Percentiles rank a stretch among this genome's conserved stretches.
These are phyloP conservation scores for Dreissena rostriformis DNA, from an alignment of 1,140 invertebrate genomes.

Conservation along the genomic window DNA sequence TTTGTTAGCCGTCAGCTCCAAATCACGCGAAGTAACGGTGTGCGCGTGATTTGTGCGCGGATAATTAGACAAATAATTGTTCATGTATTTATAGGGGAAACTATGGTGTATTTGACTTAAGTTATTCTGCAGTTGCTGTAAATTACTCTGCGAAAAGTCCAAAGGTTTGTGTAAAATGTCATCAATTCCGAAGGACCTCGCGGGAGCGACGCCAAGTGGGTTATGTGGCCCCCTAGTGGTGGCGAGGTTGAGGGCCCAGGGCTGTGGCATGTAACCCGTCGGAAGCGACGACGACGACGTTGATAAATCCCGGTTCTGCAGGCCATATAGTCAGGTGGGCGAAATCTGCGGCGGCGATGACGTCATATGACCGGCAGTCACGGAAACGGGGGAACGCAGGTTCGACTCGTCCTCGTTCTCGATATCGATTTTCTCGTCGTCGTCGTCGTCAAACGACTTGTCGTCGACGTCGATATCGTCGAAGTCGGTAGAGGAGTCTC, in stretches of 20 bases:
- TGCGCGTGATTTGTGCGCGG: slow-evolving; percentile 16
- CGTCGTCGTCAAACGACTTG: slow-evolving; percentile 50
- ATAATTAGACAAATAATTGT: slow-evolving; percentile 54
- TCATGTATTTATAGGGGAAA: slow-evolving; percentile 49
- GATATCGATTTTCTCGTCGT: slow-evolving; percentile 55
- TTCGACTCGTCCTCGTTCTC: slow-evolving; percentile 49
- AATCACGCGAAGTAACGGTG: slow-evolving; percentile 47
- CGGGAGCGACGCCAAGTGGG: background rate
- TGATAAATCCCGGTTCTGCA: slow-evolving; percentile 42
- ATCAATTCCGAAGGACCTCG: slow-evolving; percentile 50
- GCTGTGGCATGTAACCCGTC: slow-evolving; percentile 36
- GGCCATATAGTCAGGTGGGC: slow-evolving; percentile 58
- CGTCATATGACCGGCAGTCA: background rate
- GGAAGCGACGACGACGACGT: slow-evolving; percentile 22
- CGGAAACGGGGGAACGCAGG: slow-evolving; percentile 21
- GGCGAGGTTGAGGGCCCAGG: slow-evolving; percentile 50
- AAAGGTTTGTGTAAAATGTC: slow-evolving; percentile 54
- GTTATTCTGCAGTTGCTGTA: slow-evolving; percentile 48
- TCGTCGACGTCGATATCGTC: slow-evolving; percentile 53
- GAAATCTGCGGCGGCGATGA: slow-evolving; percentile 50
- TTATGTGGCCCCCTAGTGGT: slow-evolving; percentile 25
- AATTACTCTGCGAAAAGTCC: slow-evolving; percentile 45
- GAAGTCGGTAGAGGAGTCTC: slow-evolving; percentile 51
- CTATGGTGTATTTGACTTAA: slow-evolving; percentile 46
- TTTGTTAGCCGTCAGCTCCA: slow-evolving; percentile 22